Evolutionary conservation across 2,797 vertebrate genomes (phyloP), one percentile per base, ranked within the genome.

Genomic region (Ceryle rudis): DNA sequence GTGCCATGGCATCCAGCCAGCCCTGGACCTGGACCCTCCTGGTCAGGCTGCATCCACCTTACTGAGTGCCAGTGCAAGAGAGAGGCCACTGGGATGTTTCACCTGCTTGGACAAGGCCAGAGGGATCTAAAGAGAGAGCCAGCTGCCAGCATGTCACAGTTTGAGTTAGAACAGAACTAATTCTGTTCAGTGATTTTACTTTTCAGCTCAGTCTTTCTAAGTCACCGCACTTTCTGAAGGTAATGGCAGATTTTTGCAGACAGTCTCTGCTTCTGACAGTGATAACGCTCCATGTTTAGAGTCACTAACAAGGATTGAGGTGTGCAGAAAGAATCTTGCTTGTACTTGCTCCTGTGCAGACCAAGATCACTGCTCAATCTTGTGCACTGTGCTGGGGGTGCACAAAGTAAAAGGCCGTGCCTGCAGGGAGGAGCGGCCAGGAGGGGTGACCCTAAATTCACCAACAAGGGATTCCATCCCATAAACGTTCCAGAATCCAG

Each of bases 11-110:
- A 65, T 9, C 29, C 81, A 60, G 22, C 20, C 1, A 1, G 26
- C 8, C 21, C 18, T 0, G 0, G 23, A 3, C 29, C 29, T 17
- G 61, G 25, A 28, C 6, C 14, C 10, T 19, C 3, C 0, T 8
- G 0, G 14, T 14, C 22, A 64, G 52, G 39, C 81, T 54, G 62
- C 3, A 14, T 0, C 29, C 10, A 14, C 3, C 7, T 71, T 57
- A 16, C 5, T 1, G 3, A 7, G 28, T 19, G 49, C 20, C 65
- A 74, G 35, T 21, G 35, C 20, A 67, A 39, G 20, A 49, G 10
- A 39, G 46, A 58, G 17, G 29, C 10, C 5, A 8, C 46, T 3
- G 12, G 64, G 31, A 17, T 17, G 11, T 25, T 49, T 15, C 11
- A 12, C 33, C 61, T 39, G 13, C 89, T 54, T 19, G n/a, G 14